Conservation (phyloP, 2,888 invertebrate species). For the Metacarcinus magister region DNA sequence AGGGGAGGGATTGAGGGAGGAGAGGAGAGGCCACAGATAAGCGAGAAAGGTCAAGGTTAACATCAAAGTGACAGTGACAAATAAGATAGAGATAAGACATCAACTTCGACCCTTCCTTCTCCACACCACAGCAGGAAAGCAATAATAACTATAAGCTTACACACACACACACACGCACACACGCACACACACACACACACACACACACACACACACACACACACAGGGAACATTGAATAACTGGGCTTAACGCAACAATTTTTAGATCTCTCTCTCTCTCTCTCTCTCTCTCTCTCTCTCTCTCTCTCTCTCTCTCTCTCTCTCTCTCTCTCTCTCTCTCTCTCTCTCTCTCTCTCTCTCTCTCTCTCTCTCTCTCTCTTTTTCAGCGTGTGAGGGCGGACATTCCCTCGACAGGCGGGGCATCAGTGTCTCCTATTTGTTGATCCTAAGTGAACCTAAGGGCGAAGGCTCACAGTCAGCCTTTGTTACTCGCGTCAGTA, state of each 20-base stretch:
- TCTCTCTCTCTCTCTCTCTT: background rate
- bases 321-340: conserved; percentile 4
- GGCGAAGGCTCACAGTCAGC: conserved; percentile 32
- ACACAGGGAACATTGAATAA: background rate
- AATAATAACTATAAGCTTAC: background rate
- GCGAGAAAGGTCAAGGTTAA: conserved; percentile 43
- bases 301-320: conserved; percentile 39
- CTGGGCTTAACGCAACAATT: background rate
- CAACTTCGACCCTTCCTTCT: background rate
- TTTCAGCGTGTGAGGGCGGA: conserved; percentile 18
- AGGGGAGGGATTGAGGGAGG: background rate
- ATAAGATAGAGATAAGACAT: conserved; percentile 43
- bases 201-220: conserved; percentile 18
- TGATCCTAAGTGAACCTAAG: conserved; percentile 53
- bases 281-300: background rate
- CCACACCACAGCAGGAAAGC: conserved; percentile 29
- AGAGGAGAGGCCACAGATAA: conserved; percentile 15
- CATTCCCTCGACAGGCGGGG: background rate
- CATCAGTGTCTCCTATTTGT: conserved; percentile 66
- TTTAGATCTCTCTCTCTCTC: background rate
- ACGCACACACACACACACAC: conserved; percentile 50
- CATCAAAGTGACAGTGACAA: conserved; percentile 20
- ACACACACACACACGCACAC: background rate
- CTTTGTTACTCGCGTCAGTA: conserved; percentile 62
- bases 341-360: background rate